Percentiles rank a stretch among this genome's conserved stretches.
Evolutionary conservation across 2,888 invertebrate genomes (phyloP).

Genomic region (Drosophila rubida): DNA sequence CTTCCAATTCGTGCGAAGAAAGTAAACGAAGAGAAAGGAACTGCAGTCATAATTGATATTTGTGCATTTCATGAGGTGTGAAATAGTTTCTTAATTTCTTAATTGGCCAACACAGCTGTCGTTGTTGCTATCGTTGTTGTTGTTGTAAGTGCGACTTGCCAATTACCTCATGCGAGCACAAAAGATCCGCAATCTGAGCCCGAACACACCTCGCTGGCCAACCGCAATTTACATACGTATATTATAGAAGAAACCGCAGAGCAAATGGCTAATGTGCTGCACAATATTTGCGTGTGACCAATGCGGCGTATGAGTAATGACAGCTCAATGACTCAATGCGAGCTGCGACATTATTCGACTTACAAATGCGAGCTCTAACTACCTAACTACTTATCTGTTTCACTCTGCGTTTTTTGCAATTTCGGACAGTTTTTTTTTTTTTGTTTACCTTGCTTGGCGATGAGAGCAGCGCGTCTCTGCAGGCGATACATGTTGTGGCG

Average conservation of each 20-base stretch:
- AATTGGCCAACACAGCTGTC: slow-evolving; percentile 4
- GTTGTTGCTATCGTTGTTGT: too few species aligned
- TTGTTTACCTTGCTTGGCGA: slow-evolving; percentile 83
- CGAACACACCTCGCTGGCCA: slow-evolving; percentile 52
- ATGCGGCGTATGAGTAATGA: slow-evolving; percentile 71
- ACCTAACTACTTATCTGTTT: slow-evolving; percentile 31
- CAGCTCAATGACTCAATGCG: slow-evolving; percentile 48
- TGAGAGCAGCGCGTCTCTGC: slow-evolving; percentile 82
- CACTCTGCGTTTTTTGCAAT: neutral
- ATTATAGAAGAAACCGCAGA: slow-evolving; percentile 54
- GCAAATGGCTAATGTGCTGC: slow-evolving; percentile 36
- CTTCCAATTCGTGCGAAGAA: slow-evolving; percentile 63
- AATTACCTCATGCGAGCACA: slow-evolving; percentile 28
- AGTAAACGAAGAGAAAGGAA: slow-evolving; percentile 62
- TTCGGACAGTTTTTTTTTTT: slow-evolving; percentile 38
- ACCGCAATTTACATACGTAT: slow-evolving; percentile 50
- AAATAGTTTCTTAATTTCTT: slow-evolving; percentile 20
- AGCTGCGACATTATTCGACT: slow-evolving; percentile 33
- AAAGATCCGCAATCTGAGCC: slow-evolving; percentile 37
- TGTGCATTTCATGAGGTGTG: neutral
- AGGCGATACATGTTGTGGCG: slow-evolving; percentile 81
- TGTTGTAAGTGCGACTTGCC: neutral
- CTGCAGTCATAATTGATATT: slow-evolving; percentile 7
- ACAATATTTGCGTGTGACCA: slow-evolving; percentile 32
- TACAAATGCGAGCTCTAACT: slow-evolving; percentile 29